Conservation (phyloP, 1,140 invertebrate genomes). For the Bicyclus anynana region DNA sequence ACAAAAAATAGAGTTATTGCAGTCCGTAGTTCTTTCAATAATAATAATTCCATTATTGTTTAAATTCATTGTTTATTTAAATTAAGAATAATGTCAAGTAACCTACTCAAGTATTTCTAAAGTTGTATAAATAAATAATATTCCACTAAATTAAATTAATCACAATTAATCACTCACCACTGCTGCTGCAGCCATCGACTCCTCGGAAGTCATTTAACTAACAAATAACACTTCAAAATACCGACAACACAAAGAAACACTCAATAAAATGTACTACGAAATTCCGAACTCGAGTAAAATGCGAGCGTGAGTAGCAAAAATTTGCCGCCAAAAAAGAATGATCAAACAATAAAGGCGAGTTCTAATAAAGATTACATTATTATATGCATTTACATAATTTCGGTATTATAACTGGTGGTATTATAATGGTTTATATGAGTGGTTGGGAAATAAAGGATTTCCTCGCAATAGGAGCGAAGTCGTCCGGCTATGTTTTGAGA, state of each 20-base stretch:
- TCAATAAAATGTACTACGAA: not conserved
- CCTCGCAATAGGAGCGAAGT: constrained; percentile 35
- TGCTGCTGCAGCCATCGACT: constrained; percentile 40
- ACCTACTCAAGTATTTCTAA: too few species aligned
- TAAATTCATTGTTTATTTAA: too few species aligned
- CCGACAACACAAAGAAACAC: constrained; percentile 7
- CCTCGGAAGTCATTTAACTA: constrained; percentile 46
- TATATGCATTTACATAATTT: not conserved
- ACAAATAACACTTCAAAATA: constrained; percentile 18
- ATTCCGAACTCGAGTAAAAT: not conserved
- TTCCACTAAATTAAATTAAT: not conserved
- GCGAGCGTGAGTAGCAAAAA: not conserved
- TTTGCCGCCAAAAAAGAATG: constrained; percentile 22
- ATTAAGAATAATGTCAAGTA: too few species aligned
- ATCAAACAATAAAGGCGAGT: not conserved
- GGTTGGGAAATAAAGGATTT: constrained; percentile 14
- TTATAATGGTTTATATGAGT: not conserved
- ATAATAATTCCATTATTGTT: too few species aligned
- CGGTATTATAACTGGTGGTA: not conserved
- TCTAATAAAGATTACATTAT: not conserved
- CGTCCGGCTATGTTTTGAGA: constrained; percentile 73
- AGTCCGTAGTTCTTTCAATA: too few species aligned
- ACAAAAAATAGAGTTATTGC: too few species aligned
- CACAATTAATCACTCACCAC: constrained; percentile 33
- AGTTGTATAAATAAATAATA: too few species aligned